phyloP scores from a whole-genome alignment of 2,797 vertebrate genomes.

The Eulemur rubriventer region DNA sequence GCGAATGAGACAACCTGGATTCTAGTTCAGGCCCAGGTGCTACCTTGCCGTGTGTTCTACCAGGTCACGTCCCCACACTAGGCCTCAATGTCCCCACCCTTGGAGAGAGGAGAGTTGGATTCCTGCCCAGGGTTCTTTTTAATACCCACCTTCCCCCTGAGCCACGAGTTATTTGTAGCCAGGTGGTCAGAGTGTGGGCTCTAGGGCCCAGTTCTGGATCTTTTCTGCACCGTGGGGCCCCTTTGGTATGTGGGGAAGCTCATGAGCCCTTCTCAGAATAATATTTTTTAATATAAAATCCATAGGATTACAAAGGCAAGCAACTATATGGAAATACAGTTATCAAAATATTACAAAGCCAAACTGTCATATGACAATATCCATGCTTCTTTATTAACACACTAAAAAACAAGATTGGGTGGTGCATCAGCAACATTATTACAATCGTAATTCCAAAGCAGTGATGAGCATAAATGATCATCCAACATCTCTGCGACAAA shows the following conservation, averaged over 20 bases:
- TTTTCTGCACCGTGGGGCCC: not conserved
- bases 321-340: not conserved
- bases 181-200: not conserved
- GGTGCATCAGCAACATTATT: not conserved
- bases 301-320: not conserved
- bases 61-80: rapidly evolving
- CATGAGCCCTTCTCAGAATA: not conserved
- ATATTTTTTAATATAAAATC: not conserved
- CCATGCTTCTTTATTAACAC: not conserved
- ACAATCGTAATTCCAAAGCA: not conserved
- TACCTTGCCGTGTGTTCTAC: rapidly evolving
- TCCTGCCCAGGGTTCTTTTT: not conserved
- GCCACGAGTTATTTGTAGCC: not conserved
- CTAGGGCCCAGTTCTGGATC: not conserved
- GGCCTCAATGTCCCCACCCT: not conserved
- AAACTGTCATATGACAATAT: too few relatives aligned
- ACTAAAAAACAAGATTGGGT: not conserved
- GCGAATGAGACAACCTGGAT: not conserved
- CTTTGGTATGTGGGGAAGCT: not conserved
- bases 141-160: not conserved
- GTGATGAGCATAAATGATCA: not conserved
- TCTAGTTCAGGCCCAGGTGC: not conserved
- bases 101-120: not conserved
- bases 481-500: not conserved
- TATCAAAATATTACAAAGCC: not conserved